Evolutionary conservation across 1,140 invertebrate genomes (phyloP).

Genomic region (Acromyrmex charruanus): DNA sequence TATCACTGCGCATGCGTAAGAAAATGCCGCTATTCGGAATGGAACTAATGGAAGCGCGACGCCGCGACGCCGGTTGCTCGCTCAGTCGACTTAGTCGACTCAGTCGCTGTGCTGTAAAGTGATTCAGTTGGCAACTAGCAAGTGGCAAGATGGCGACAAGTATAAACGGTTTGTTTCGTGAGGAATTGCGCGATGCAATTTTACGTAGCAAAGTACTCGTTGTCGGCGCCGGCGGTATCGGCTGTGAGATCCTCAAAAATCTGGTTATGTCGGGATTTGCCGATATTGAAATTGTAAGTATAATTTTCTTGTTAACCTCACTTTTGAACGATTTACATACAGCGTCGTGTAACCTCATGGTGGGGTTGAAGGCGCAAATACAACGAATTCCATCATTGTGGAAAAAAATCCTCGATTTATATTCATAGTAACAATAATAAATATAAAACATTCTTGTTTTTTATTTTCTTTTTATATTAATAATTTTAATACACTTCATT

Average conservation of each 20-base stretch:
- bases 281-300: constrained; percentile 97
- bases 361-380: too few species aligned
- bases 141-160: constrained; percentile 88
- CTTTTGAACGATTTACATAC: not conserved
- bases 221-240: constrained; percentile 99
- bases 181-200: constrained; percentile 86
- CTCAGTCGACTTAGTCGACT: too few species aligned
- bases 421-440: not conserved
- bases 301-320: constrained; percentile 51
- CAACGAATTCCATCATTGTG: too few species aligned
- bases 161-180: constrained; percentile 89
- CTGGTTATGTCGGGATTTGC: constrained; percentile 97
- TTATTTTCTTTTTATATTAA: not conserved
- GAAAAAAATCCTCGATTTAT: too few species aligned
- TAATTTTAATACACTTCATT: not conserved
- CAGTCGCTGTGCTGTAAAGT: not conserved
- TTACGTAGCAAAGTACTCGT: constrained; percentile 91
- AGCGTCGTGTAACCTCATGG: too few species aligned
- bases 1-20: too few species aligned
- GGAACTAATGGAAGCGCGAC: too few species aligned
- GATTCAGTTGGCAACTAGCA: not conserved
- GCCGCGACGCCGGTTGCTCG: too few species aligned
- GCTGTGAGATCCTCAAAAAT: constrained; percentile 99
- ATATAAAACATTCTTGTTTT: not conserved
- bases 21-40: too few species aligned